Evolutionary conservation across 2,113 vertebrate species (phyloP).

Genomic region (Phrynosoma blainvillii): DNA sequence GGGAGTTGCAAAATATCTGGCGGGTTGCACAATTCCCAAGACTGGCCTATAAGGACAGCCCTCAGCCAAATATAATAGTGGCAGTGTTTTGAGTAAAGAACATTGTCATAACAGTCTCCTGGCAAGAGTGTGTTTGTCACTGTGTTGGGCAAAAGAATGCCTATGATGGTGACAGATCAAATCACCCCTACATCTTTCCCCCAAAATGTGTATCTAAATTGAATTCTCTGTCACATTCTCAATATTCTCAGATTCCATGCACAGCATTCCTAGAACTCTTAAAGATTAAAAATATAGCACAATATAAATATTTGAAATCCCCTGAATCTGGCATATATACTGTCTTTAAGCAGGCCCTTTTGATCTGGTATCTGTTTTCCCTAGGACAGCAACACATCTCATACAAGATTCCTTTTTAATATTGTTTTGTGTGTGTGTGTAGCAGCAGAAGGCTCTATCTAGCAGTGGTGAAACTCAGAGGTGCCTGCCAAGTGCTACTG

Average conservation of each 20-base stretch:
- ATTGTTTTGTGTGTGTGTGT: not conserved
- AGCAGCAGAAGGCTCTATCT: not conserved
- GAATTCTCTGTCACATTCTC: too few species aligned
- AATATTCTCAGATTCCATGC: constrained; percentile 29
- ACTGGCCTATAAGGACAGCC: too few species aligned
- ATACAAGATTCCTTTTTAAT: constrained; percentile 1
- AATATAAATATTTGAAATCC: constrained; percentile 84
- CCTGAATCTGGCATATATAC: constrained; percentile 76
- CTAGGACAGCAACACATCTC: constrained; percentile 49
- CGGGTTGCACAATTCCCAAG: too few species aligned
- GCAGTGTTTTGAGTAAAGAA: too few species aligned
- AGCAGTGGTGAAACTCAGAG: constrained; percentile 15
- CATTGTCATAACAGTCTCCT: too few species aligned
- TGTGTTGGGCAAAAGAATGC: too few species aligned
- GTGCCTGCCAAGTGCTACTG: not conserved
- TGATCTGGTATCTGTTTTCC: constrained; percentile 76
- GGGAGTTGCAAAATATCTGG: too few species aligned
- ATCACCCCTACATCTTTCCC: too few species aligned
- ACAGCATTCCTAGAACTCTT: constrained; percentile 66
- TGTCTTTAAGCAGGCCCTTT: constrained; percentile 78
- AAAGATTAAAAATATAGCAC: constrained; percentile 80
- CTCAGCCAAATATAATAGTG: too few species aligned
- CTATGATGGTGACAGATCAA: too few species aligned
- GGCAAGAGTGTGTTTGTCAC: too few species aligned
- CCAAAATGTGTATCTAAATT: too few species aligned